phyloP scores from a whole-genome alignment of 2,797 vertebrate genomes.

The Gallirallus australis region DNA sequence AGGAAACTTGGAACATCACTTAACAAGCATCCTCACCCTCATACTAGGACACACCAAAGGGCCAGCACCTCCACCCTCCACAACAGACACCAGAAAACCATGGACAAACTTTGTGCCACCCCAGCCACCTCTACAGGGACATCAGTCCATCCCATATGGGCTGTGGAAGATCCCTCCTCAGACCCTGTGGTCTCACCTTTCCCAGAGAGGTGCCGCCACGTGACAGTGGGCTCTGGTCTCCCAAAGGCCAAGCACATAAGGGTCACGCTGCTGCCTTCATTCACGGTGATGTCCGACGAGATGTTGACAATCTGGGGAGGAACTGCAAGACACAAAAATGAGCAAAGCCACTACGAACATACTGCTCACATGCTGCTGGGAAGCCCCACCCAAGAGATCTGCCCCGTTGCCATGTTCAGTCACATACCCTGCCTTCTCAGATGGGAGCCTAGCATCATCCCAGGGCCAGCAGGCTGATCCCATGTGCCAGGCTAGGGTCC shows the following conservation, averaged over 20 bases:
- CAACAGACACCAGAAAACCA: no score
- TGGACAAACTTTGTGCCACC: accelerated
- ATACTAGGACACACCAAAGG: accelerated
- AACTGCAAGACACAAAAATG: conserved; percentile 77
- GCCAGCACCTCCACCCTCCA: background rate
- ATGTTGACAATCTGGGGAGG: conserved; percentile 96
- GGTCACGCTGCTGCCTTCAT: conserved; percentile 93
- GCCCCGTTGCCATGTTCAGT: accelerated
- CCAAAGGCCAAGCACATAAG: conserved; percentile 94
- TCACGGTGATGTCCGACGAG: conserved; percentile 91
- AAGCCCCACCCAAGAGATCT: accelerated
- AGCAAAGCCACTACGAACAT: background rate
- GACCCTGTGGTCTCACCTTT: conserved; percentile 83
- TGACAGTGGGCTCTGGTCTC: conserved; percentile 92
- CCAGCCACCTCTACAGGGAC: accelerated
- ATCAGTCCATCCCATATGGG: accelerated
- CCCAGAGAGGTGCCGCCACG: conserved; percentile 91
- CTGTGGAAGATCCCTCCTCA: accelerated
- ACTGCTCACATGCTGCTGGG: accelerated
- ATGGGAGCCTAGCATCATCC: accelerated
- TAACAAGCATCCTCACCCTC: background rate
- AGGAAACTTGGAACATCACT: accelerated
- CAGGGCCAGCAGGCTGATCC: accelerated
- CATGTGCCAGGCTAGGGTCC: accelerated
- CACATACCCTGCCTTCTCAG: accelerated